Conservation (phyloP, 2,888 invertebrate genomes). For the Ephialtes manifestator region DNA sequence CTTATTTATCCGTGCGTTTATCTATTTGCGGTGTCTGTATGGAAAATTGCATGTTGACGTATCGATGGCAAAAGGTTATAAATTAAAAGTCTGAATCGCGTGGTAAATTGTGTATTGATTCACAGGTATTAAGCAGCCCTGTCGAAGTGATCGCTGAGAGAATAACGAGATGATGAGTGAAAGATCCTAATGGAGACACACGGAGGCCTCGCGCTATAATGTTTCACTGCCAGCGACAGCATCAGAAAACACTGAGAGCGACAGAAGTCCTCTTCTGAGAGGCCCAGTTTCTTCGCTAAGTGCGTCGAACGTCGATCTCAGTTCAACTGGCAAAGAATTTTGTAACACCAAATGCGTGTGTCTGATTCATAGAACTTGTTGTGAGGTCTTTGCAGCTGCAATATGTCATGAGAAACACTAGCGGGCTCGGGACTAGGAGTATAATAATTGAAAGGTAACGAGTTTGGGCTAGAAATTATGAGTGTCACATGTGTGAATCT, state of each 20-base stretch:
- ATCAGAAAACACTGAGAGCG: background rate
- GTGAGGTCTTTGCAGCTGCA: background rate
- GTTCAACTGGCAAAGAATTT: background rate
- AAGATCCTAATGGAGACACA: conserved; percentile 17
- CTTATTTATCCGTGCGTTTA: conserved; percentile 19
- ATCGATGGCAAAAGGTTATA: conserved; percentile 16
- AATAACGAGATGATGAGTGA: conserved; percentile 25
- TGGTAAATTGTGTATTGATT: conserved; percentile 21
- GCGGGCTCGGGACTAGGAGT: background rate
- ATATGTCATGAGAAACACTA: background rate
- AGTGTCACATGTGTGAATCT: background rate
- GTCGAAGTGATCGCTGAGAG: background rate
- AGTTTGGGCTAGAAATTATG: background rate
- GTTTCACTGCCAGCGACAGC: conserved; percentile 13
- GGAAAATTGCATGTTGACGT: conserved; percentile 13
- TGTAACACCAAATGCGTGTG: background rate
- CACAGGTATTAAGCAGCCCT: background rate
- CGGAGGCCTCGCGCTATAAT: background rate
- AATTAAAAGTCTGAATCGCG: conserved; percentile 15
- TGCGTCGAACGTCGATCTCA: background rate
- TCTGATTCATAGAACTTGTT: conserved; percentile 2
- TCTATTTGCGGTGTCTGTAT: conserved; percentile 1
- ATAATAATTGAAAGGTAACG: background rate
- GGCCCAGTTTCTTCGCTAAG: background rate
- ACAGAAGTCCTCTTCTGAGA: background rate